Evolutionary conservation across 2,797 vertebrate species (phyloP), one percentile per base, ranked within the genome.

Genomic region (Morus bassanus): DNA sequence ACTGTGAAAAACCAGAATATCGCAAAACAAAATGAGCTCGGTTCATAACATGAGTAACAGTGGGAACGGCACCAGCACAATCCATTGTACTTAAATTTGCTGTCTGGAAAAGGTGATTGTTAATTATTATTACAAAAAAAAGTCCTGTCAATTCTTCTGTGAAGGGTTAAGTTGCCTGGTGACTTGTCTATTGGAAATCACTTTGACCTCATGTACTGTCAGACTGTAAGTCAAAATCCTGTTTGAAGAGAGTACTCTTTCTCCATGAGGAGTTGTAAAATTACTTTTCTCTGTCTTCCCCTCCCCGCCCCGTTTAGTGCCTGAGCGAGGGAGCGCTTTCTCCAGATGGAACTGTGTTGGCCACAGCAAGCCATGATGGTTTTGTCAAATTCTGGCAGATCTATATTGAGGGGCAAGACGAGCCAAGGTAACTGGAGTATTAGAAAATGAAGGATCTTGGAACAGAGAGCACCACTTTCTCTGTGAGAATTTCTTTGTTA

Each of bases 371-470:
- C 91, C 99, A 99, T 18, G 99, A 99, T 73, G 99, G 99, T 64
- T 99, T 98, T 95, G 99, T 99, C 86, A 99, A 99, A 97, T 99
- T 99, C 97, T 99, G 99, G 99, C 99, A 99, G 98, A 99, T 99
- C 93, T 99, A 99, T 96, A 99, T 99, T 51, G 99, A 99, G 89
- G 98, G 98, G 17, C 99, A 99, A 88, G 99, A 99, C 72, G 99
- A 99, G 59, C 99, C 99, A 41, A 99, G 99, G 99, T 99, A 98
- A 97, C 17, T 78, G 63, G 54, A 73, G n/a, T 87, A 50, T 10
- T 85, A 22, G 31, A 39, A 85, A 64, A 73, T 17, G 5, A 46
- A 46, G 23, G 12, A 8, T 65, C 22, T 69, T 18, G 22, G 33
- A 73, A 60, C 9, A 54, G 41, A 59, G n/a, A 37, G 21, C 78